Base-by-base conservation (phyloP, 1,140 invertebrate species). In the Holotrichia oblita region DNA sequence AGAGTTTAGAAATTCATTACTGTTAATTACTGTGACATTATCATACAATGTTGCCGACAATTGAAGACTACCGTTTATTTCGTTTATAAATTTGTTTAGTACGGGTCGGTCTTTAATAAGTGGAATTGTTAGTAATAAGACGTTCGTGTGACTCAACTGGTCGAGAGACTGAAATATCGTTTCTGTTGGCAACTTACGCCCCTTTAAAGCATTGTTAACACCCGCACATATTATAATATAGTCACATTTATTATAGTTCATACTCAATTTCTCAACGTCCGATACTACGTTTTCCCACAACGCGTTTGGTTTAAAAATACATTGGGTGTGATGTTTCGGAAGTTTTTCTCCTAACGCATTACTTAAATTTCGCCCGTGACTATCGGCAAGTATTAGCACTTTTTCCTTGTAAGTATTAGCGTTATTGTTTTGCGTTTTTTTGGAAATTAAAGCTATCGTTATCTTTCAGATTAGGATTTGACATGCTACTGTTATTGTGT, bases 321-420 rank as follows among this genome's bases (percentile, higher is more conserved):
- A 55, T 55, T 55, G 12, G 17, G 12, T 55, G 12, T 14, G 17
- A 55, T n/a, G 12, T 55, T 55, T 20, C 12, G 48, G 17, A n/a
- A 55, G 17, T n/a, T 20, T 14, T 20, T 55, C 17, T n/a, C 48
- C 3, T 55, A 55, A 55, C 12, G 12, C 3, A 14, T n/a, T 55
- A n/a, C 12, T 20, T 14, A 20, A 14, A 14, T 20, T 20, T 55
- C 48, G 12, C 12, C 48, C 48, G 48, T 55, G 17, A 55, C 17
- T 55, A 55, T 55, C 48, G 17, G 48, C 48, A 55, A 55, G 12
- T 20, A 55, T n/a, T 55, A 55, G 48, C 48, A 55, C 48, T 55
- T 55, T 55, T n/a, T 55, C 17, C 48, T 55, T 55, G 17, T 55
- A n/a, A 55, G 17, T 55, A 55, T 55, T 34, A 34, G 27, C 27